Evolutionary conservation across 1,140 invertebrate species (phyloP).

Genomic region (Polypedilum pembai): DNA sequence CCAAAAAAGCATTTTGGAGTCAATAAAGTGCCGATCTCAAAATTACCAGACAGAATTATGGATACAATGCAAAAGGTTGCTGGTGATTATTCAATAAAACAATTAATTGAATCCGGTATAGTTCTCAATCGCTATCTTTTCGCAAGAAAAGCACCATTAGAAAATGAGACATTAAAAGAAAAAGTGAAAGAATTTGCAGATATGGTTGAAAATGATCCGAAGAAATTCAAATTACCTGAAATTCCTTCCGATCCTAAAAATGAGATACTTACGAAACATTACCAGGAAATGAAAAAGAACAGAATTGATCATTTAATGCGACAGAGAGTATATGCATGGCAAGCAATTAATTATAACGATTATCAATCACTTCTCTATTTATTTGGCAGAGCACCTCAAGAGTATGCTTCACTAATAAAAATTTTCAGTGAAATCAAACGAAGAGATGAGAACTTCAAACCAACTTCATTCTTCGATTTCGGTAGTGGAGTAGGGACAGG

Average conservation of each 20-base stretch:
- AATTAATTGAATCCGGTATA: neutral
- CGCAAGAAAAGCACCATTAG: neutral
- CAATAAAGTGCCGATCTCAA: neutral
- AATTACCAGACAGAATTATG: neutral
- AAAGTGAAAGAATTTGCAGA: neutral
- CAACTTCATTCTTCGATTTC: slow-evolving; percentile 76
- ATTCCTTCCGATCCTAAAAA: slow-evolving; percentile 29
- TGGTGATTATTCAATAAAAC: neutral
- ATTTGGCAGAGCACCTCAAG: slow-evolving; percentile 55
- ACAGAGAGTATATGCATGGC: slow-evolving; percentile 59
- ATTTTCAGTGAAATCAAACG: slow-evolving; percentile 67
- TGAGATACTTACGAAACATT: slow-evolving; percentile 37
- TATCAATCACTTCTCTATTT: slow-evolving; percentile 61
- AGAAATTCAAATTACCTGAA: neutral
- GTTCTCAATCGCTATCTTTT: neutral
- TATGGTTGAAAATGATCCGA: neutral
- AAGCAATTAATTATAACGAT: slow-evolving; percentile 58
- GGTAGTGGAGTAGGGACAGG: slow-evolving; percentile 81
- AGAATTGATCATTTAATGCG: slow-evolving; percentile 43
- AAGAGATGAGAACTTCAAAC: slow-evolving; percentile 59
- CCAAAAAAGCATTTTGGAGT: neutral
- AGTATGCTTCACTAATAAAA: slow-evolving; percentile 63
- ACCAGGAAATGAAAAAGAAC: slow-evolving; percentile 39
- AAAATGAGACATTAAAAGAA: neutral
- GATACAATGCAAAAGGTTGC: neutral